phyloP scores from a whole-genome alignment of 2,113 vertebrate species.

The Ptychochromis oligacanthus region DNA sequence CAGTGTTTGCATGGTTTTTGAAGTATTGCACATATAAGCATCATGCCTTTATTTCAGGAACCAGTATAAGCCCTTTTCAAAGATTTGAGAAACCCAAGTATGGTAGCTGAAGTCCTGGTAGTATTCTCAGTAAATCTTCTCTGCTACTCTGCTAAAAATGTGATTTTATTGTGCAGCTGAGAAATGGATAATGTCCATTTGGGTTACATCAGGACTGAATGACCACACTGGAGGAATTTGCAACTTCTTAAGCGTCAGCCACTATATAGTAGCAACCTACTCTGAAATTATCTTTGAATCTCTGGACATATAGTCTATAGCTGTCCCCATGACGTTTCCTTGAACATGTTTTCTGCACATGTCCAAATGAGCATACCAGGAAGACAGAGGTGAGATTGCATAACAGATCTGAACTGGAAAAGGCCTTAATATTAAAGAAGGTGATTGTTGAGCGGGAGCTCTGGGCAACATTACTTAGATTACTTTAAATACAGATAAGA shows the following conservation, averaged over 20 bases:
- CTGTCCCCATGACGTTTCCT: neutral
- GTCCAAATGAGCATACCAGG: neutral
- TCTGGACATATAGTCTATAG: neutral
- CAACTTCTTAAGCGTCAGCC: neutral
- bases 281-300: neutral
- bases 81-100: neutral
- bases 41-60: too few relatives aligned
- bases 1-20: too few relatives aligned
- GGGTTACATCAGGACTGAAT: rapidly evolving
- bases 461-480: neutral
- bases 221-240: neutral
- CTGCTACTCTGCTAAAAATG: neutral
- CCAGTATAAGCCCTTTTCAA: neutral
- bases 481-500: neutral
- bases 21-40: too few relatives aligned
- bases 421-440: neutral
- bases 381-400: neutral
- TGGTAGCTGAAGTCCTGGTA: neutral
- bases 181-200: neutral
- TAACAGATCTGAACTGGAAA: rapidly evolving
- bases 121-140: neutral
- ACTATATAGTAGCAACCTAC: rapidly evolving
- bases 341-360: neutral
- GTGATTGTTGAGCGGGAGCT: rapidly evolving
- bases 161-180: neutral